Percentiles rank a stretch among this genome's conserved stretches.
phyloP scores from a whole-genome alignment of 2,797 vertebrate genomes.

The Poliocrania exsul region DNA sequence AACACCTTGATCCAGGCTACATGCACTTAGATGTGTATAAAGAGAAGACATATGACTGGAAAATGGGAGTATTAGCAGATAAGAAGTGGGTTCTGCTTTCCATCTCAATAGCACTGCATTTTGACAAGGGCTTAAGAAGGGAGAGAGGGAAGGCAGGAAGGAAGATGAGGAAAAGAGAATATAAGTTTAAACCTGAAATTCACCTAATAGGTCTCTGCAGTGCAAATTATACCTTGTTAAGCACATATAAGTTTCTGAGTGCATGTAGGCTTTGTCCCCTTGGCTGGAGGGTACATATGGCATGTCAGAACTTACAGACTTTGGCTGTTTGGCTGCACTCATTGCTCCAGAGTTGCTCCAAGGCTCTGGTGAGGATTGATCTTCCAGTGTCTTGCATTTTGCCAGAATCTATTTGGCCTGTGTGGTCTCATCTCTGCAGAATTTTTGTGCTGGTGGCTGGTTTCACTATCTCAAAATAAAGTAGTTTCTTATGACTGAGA shows the following conservation, averaged over 20 bases:
- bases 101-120: background rate
- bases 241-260: background rate
- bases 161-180: background rate
- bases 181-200: background rate
- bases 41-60: background rate
- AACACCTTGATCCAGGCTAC: background rate
- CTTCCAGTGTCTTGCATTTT: background rate
- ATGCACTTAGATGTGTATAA: background rate
- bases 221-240: background rate
- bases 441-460: background rate
- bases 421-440: background rate
- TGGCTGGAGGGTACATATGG: background rate
- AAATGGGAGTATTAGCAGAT: background rate
- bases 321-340: background rate
- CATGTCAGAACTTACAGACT: background rate
- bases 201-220: background rate
- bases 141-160: background rate
- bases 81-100: background rate
- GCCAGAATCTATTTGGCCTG: background rate
- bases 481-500: background rate
- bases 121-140: background rate
- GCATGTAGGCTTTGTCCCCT: background rate
- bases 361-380: background rate
- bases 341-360: background rate
- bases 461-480: background rate